Evolutionary conservation across 2,113 vertebrate species (phyloP), one percentile per base, ranked within the genome.

Genomic region (Mola mola): DNA sequence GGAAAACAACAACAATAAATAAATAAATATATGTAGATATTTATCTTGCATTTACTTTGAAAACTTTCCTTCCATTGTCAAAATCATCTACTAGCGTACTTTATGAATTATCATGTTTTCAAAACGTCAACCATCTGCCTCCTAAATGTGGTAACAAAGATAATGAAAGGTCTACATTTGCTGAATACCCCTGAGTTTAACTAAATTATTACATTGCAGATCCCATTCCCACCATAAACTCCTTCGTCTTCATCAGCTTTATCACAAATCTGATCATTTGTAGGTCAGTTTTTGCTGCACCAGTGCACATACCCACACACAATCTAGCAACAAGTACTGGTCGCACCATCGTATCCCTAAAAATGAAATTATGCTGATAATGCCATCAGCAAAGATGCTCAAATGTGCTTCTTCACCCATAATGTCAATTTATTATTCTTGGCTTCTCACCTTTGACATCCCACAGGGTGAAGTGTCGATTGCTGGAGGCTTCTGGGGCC

Each of bases 381-480:
- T 12, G 41, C 12, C 3, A 31, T 36, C 15, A 22, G 21, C 19
- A 40, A 1, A 37, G 13, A 8, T n/a, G 10, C 38, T 21, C 1
- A 43, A 19, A 52, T 36, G 33, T 22, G 11, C 8, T 4, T 36
- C 15, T 34, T 44, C 1, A 21, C 6, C 21, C n/a, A 29, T 12
- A 26, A 50, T 2, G 11, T 19, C 9, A 5, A 7, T n/a, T 28
- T 2, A 21, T 0, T 0, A 51, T 1, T 17, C 49, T 16, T 50
- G 24, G 12, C 13, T 19, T 68, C 92, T 94, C 86, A 99, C 97
- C 97, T 92, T 96, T 92, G 66, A 97, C 85, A 59, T 98, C 95
- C 76, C 95, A 93, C 64, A 99, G 90, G 38, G 94, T 96, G 85
- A 99, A 99, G 78, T 96, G 93, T 56, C 90, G 95, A 88, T 89